Evolutionary conservation across 2,113 vertebrate species (phyloP).

Genomic region (Lophura nycthemera): DNA sequence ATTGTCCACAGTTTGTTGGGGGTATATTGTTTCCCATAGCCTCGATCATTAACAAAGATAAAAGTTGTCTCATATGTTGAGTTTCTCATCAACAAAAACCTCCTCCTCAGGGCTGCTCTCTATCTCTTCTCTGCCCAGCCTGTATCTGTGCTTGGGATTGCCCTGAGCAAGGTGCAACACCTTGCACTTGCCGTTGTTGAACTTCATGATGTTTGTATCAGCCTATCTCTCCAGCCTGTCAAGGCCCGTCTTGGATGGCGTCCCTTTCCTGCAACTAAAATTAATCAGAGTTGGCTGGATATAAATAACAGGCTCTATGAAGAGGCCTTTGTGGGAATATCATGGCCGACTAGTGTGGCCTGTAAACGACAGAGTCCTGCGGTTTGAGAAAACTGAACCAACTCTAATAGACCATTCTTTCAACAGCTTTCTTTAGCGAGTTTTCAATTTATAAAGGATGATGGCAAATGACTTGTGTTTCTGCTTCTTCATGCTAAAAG

Average conservation of each 20-base stretch:
- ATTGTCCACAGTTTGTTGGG: not conserved
- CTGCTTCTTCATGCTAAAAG: conserved; percentile 40
- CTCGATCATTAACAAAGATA: too few species aligned
- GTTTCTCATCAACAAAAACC: not conserved
- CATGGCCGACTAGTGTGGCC: not conserved
- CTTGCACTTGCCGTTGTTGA: not conserved
- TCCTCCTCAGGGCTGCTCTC: not conserved
- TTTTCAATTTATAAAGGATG: not conserved
- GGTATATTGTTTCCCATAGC: not conserved
- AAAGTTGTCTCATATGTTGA: too few species aligned
- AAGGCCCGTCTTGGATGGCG: not conserved
- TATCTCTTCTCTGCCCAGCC: not conserved
- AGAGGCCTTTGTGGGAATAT: not conserved
- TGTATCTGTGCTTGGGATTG: not conserved
- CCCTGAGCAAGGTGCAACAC: not conserved
- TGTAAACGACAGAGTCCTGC: not conserved
- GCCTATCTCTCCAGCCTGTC: not conserved
- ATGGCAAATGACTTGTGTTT: not conserved
- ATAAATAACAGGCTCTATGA: not conserved
- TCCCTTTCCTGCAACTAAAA: not conserved
- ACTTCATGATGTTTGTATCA: not conserved
- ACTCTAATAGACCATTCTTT: not conserved
- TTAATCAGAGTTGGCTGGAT: not conserved
- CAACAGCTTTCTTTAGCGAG: not conserved
- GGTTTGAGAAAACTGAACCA: not conserved